A percentile compares a stretch with the other conserved stretches of the same genome.
phyloP scores from a whole-genome alignment of 2,888 invertebrate genomes.

The Drosophila kanekoi region DNA sequence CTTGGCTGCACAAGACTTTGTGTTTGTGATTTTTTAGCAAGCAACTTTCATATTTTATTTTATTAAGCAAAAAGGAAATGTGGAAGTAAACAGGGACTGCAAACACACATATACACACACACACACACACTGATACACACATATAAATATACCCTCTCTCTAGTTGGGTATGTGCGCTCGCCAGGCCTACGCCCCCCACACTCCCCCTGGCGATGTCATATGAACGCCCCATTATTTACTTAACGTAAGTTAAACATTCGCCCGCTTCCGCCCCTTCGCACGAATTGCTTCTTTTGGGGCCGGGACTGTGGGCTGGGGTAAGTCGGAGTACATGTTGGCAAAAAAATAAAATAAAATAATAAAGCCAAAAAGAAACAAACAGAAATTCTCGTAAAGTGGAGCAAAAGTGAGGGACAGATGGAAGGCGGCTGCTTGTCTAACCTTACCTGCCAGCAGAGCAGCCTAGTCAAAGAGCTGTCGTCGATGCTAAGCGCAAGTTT shows the following conservation, averaged over 20 bases:
- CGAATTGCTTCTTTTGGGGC: conserved; percentile 38
- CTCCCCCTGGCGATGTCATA: conserved; percentile 60
- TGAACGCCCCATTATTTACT: conserved; percentile 82
- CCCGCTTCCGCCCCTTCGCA: conserved; percentile 30
- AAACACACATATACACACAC: conserved; percentile 45
- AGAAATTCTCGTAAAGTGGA: conserved; percentile 37
- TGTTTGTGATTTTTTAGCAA: conserved; percentile 42
- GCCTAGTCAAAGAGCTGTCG: conserved; percentile 79
- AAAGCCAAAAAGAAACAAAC: conserved; percentile 39
- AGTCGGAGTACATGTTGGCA: conserved; percentile 38
- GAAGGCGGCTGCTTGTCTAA: conserved; percentile 57
- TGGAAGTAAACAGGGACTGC: conserved; percentile 72
- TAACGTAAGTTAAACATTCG: conserved; percentile 80
- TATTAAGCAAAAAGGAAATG: conserved; percentile 75
- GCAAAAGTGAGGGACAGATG: neutral
- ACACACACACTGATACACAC: neutral
- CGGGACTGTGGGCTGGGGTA: conserved; percentile 11
- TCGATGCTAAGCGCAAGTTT: conserved; percentile 72
- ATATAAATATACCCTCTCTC: conserved; percentile 16
- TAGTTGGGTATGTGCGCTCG: conserved; percentile 16
- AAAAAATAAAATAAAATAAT: conserved; percentile 29
- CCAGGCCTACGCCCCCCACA: conserved; percentile 18
- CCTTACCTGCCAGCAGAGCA: conserved; percentile 69
- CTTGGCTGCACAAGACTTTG: conserved; percentile 19
- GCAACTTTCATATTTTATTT: conserved; percentile 73